Conservation (phyloP, 2,113 vertebrate species). For the Pao palembangensis region DNA sequence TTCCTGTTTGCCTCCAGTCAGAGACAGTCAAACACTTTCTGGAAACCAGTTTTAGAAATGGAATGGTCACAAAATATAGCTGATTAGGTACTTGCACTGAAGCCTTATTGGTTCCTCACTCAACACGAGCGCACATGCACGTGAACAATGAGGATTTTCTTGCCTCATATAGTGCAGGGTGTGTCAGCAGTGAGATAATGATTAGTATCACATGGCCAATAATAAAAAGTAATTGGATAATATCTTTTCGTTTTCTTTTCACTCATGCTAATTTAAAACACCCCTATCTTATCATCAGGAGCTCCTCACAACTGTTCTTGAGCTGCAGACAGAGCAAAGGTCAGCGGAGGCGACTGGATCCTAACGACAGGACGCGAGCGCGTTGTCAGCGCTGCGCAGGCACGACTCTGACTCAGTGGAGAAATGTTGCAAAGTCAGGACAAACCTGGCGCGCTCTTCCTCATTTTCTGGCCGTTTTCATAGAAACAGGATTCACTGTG, state of each 20-base stretch:
- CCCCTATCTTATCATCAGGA: constrained; percentile 10
- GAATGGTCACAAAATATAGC: too few relatives aligned
- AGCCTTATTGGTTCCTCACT: too few relatives aligned
- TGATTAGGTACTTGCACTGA: too few relatives aligned
- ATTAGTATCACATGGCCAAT: background rate
- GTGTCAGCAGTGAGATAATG: background rate
- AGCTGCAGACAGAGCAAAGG: constrained; percentile 24
- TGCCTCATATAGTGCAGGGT: background rate
- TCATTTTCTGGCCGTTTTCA: constrained; percentile 21
- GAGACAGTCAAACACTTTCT: background rate
- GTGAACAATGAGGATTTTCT: too few relatives aligned
- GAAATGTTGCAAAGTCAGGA: constrained; percentile 4
- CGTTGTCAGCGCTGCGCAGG: constrained; percentile 20
- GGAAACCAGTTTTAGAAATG: too few relatives aligned
- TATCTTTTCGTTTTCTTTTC: too few relatives aligned
- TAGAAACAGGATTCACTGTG: constrained; percentile 20
- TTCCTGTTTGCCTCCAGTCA: background rate
- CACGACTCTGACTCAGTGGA: constrained; percentile 22
- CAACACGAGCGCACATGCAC: too few relatives aligned
- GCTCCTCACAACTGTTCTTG: constrained; percentile 3
- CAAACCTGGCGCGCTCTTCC: constrained; percentile 15
- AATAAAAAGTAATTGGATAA: too few relatives aligned
- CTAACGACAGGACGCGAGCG: constrained; percentile 29
- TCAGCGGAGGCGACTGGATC: constrained; percentile 9
- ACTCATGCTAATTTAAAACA: background rate